Evolutionary conservation across 2,888 invertebrate genomes (phyloP).

Genomic region (Neoscelio sp.): DNA sequence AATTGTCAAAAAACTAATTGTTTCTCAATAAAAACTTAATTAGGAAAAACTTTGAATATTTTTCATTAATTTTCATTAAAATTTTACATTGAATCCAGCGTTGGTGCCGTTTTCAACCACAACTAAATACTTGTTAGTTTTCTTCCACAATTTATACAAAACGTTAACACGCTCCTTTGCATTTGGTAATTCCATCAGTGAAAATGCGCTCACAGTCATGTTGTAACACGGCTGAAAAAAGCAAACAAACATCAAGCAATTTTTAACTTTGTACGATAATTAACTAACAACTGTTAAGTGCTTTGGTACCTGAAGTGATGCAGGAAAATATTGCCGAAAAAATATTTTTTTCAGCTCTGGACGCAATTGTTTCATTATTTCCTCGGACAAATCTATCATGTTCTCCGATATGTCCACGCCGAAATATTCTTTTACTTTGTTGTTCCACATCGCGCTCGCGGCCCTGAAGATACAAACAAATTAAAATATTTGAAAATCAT

Average conservation of each 20-base stretch:
- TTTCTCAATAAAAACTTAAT: background rate
- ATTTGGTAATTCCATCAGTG: slow-evolving; percentile 91
- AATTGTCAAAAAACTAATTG: slow-evolving; percentile 32
- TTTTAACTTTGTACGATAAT: no score
- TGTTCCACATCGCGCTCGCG: slow-evolving; percentile 88
- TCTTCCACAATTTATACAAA: slow-evolving; percentile 92
- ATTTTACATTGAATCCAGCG: slow-evolving; percentile 89
- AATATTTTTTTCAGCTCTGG: slow-evolving; percentile 86
- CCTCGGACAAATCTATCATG: slow-evolving; percentile 92
- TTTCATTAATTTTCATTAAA: no score
- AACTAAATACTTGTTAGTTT: slow-evolving; percentile 92
- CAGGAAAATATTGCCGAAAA: slow-evolving; percentile 93
- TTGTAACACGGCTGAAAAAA: slow-evolving; percentile 87
- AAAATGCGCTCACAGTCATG: slow-evolving; percentile 91
- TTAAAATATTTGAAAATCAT: background rate
- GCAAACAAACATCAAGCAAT: no score
- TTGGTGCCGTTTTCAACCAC: slow-evolving; percentile 93
- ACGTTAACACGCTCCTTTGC: slow-evolving; percentile 87
- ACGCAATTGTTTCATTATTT: slow-evolving; percentile 87
- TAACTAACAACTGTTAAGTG: background rate
- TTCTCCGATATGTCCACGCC: slow-evolving; percentile 92
- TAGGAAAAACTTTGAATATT: no score
- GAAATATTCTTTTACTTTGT: slow-evolving; percentile 91
- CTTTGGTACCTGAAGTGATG: slow-evolving; percentile 83
- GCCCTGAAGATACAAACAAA: slow-evolving; percentile 85